Base-by-base conservation (phyloP, 1,140 invertebrate species). In the Pogonomyrmex californicus region DNA sequence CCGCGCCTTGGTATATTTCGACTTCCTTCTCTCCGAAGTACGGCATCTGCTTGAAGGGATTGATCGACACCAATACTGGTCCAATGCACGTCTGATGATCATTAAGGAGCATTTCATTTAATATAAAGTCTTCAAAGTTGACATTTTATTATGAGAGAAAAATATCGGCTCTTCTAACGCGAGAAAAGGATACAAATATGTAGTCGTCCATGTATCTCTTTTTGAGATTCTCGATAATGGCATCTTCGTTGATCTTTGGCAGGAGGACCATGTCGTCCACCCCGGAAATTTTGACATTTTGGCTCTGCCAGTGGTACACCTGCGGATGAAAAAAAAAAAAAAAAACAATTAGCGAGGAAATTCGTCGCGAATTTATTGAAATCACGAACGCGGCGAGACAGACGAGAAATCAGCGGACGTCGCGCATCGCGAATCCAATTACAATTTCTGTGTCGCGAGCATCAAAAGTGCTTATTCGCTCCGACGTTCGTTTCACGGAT, bases 211-310 rank as follows among this genome's bases (percentile, higher is more conserved):
- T 96, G 88, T 97, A 97, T 88, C 97, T 94, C 92, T 97, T 98
- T 88, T 96, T 96, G 56, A 98, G 95, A 92, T 98, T 98, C 7
- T 98, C 97, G 14, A 97, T 96, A 92, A 98, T 98, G 51, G 97
- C 96, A 4, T 97, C 96, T 86, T 98, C 97, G 9, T 95, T 96
- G 86, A 98, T 96, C 92, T 97, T 97, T 79, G 97, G 96, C 36
- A 98, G 95, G 2, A 98, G 95, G n/a, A 98, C 97, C 97, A 98
- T 98, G 92, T 98, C 97, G 92, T 98, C 97, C 89, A 97, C 97
- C 1, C 97, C 97, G 6, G 97, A 97, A 60, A 97, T 96, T 92
- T 97, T 97, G 90, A 97, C 97, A 96, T 97, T 97, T 94, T 97
- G 96, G 92, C 96, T 97, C 93, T 97, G 97, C 97, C 97, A 98